Base-by-base conservation (phyloP, 2,888 invertebrate species). In the Erebia aethiops region DNA sequence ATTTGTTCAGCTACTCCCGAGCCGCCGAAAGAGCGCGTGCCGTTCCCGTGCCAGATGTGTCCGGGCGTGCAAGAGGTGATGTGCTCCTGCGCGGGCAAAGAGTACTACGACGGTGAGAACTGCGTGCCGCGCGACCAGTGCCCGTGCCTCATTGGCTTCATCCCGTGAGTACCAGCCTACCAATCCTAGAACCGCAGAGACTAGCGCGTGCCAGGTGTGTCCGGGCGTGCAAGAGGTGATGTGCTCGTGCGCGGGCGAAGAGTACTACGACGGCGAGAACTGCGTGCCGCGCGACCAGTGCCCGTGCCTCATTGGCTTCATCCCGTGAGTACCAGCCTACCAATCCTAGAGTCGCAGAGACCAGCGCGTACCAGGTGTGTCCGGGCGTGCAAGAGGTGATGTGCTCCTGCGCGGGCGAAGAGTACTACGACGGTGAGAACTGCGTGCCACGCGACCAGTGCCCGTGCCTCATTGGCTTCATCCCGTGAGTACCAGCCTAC, bases 81-180 rank as follows among this genome's bases (percentile, higher is more conserved):
- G 13, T 86, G 80, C 73, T 96, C 96, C 78, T 88, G 90, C 64
- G 95, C 56, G 77, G 11, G 87, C 67, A 7, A 90, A 93, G 3
- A 93, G n/a, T 76, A 75, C 70, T 96, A 94, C 91, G 95, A 97
- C 88, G 98, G 98, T 11, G 92, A 94, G 76, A 88, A 88, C 73
- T 98, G 98, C 85, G 96, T 97, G 7, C 82, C 94, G 0, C 92
- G 95, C 70, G 94, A 95, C 74, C 94, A 96, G 80, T 98, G 98
- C 82, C 97, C 97, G 0, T 98, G 98, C 83, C 91, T 96, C 58
- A 94, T 96, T 72, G 95, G 95, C 21, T 95, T 96, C 78, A 94
- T 96, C 75, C 77, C 89, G 92, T 91, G 26, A 60, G 60, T 60
- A 46, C 46, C 26, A 26, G 26, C 26, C 26, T 26, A 1, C 26